These are phyloP conservation scores for Alethe diademata DNA, from an alignment of 2,113 vertebrate genomes.

Conservation along the genomic window DNA sequence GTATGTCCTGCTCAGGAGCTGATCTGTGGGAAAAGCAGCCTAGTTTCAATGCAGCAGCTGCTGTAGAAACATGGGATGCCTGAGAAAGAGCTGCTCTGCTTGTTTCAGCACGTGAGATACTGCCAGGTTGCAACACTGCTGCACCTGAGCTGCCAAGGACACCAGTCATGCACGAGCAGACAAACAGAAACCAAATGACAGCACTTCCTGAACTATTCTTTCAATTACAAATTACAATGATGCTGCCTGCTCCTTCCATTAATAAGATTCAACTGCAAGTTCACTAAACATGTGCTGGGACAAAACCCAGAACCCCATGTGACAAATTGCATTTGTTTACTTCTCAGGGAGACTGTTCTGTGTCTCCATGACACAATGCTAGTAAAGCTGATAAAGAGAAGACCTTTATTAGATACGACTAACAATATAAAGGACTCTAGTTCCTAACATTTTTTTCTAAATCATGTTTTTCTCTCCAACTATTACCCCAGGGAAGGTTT, in stretches of 20 bases:
- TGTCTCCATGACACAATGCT: background rate
- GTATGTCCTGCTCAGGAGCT: background rate
- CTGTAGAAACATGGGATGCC: background rate
- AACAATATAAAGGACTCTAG: background rate
- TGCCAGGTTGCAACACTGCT: background rate
- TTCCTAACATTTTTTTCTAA: background rate
- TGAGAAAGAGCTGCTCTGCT: background rate
- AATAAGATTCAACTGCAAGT: background rate
- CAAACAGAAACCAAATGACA: background rate
- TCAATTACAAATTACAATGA: background rate
- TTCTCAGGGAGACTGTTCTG: background rate
- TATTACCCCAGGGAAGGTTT: background rate
- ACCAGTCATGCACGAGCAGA: rapidly evolving
- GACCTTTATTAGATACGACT: background rate
- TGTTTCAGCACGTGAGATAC: background rate
- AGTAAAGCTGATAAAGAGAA: background rate
- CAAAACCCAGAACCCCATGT: background rate
- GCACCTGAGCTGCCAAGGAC: background rate
- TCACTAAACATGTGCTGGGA: background rate
- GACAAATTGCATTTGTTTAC: background rate
- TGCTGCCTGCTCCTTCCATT: background rate
- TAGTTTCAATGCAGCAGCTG: background rate
- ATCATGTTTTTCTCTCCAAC: background rate
- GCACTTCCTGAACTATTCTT: background rate
- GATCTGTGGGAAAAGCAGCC: background rate